Evolutionary conservation across 1,140 invertebrate genomes (phyloP).

Genomic region (Hirudo medicinalis): DNA sequence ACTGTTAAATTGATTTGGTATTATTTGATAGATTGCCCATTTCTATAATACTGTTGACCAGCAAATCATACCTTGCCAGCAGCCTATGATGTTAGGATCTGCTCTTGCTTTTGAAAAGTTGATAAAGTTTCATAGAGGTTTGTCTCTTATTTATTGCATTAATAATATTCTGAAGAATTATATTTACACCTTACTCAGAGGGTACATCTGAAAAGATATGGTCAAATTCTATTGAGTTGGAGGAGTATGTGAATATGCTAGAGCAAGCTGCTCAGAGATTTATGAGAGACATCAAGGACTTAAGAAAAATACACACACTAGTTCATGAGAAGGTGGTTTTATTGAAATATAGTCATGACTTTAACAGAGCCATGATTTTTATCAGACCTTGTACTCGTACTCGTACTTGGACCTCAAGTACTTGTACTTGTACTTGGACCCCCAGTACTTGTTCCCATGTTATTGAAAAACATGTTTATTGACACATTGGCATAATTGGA

Average conservation of each 20-base stretch:
- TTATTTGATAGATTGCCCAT: conserved; percentile 48
- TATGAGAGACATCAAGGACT: background rate
- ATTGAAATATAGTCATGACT: too few relatives aligned
- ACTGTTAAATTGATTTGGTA: background rate
- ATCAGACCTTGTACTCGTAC: too few relatives aligned
- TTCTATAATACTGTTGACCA: conserved; percentile 71
- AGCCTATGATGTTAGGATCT: conserved; percentile 85
- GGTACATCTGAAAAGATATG: background rate
- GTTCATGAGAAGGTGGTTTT: too few relatives aligned
- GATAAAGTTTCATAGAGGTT: conserved; percentile 65
- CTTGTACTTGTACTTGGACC: too few relatives aligned
- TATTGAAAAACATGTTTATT: too few relatives aligned
- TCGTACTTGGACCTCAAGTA: too few relatives aligned
- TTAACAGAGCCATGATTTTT: too few relatives aligned
- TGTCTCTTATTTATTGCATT: background rate
- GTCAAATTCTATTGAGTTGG: background rate
- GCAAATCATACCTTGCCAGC: conserved; percentile 85
- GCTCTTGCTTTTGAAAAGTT: conserved; percentile 75
- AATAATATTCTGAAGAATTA: background rate
- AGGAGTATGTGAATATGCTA: background rate
- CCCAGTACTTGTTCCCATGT: too few relatives aligned
- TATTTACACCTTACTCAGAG: background rate
- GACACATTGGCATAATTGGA: too few relatives aligned
- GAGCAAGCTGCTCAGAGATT: conserved; percentile 1
- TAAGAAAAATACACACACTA: too few relatives aligned